Base-by-base conservation (phyloP, 2,797 vertebrate species). In the Etheostoma nigrum region DNA sequence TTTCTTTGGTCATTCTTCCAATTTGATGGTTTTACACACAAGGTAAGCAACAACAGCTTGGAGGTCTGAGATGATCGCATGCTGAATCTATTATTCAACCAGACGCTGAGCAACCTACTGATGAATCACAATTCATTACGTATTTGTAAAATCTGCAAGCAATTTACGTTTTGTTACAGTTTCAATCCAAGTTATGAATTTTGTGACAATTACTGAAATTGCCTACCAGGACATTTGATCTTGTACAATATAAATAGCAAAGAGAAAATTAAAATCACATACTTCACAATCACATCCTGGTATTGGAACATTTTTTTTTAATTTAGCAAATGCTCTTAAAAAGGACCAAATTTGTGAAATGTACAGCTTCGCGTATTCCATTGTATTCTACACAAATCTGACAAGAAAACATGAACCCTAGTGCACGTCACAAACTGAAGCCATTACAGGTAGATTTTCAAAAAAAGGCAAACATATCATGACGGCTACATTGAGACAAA, bases 1-100 rank as follows among this genome's bases (percentile, higher is more conserved):
- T 91, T 91, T 96, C 94, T 96, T 96, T 95, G 95, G 94, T 95
- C 88, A 90, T 84, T 91, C 86, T 93, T 92, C 92, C 90, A 94
- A 93, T 91, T 93, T 80, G 86, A 92, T 91, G 82, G 59, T 92
- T 90, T 76, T 30, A 30, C 30, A 76, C 86, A 92, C 72, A 87
- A 86, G 69, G 83, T 86, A 88, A 83, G 86, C 74, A 80, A 87
- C 48, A 82, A 79, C 86, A 86, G 83, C 79, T 86, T 70, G 63
- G 74, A 86, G 81, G 86, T 91, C 82, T 83, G 90, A 90, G 76
- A 83, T 88, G 18, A 87, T 83, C 73, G 84, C 85, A 92, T 90
- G 90, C 92, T 85, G 78, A 89, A 90, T 86, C 83, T 86, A 82
- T 88, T 78, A 76, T 82, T 87, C 86, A 88, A 91, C 73, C 88